These are phyloP conservation scores for Grus americana DNA, from an alignment of 2,113 vertebrate genomes.

Conservation along the genomic window DNA sequence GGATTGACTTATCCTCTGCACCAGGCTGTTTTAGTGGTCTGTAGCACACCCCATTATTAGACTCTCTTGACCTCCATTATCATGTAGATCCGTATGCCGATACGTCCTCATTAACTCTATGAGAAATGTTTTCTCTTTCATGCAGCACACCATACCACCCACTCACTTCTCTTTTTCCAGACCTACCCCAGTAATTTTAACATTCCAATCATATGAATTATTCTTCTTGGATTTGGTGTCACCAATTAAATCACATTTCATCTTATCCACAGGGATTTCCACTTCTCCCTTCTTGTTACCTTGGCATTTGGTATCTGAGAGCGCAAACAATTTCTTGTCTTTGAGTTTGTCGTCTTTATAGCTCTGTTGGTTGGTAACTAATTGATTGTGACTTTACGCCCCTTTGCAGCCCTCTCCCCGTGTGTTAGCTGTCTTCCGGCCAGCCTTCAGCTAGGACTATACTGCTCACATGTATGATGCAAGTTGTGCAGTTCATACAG, in stretches of 20 bases:
- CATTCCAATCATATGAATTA: neutral
- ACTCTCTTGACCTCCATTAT: neutral
- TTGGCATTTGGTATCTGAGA: neutral
- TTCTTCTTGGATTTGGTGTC: neutral
- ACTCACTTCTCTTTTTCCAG: neutral
- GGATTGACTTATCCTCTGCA: neutral
- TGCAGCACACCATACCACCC: neutral
- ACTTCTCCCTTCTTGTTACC: neutral
- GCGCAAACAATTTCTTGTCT: neutral
- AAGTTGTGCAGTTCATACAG: neutral
- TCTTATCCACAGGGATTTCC: neutral
- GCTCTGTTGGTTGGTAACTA: neutral
- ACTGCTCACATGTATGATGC: neutral
- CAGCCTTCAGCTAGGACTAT: neutral
- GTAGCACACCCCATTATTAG: neutral
- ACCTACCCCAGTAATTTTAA: neutral
- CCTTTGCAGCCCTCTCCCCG: neutral
- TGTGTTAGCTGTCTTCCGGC: neutral
- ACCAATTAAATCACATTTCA: neutral
- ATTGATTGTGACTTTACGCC: neutral
- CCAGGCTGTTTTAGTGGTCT: neutral
- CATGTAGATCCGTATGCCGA: accelerated
- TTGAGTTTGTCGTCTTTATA: neutral
- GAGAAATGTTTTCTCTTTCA: neutral
- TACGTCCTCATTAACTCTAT: neutral